These are phyloP conservation scores for Patiria miniata DNA, from an alignment of 35 echinoderm and acorn worm genomes.

Conservation along the genomic window DNA sequence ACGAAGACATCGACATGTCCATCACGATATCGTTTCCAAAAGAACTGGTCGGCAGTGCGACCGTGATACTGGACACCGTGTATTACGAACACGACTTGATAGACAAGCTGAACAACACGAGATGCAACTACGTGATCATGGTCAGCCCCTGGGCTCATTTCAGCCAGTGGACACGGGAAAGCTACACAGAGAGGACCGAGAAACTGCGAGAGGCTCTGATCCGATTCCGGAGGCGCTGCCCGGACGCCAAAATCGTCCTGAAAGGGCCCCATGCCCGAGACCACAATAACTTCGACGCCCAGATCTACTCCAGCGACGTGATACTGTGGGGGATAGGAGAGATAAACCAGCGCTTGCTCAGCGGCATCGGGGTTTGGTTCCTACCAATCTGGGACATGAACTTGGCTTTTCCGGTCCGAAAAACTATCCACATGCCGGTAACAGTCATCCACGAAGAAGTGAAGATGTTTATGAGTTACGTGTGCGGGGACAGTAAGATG, in stretches of 20 bases:
- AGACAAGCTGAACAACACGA: too few relatives aligned
- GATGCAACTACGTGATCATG: neutral
- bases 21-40: neutral
- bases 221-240: neutral
- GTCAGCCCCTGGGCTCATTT: constrained; percentile 25
- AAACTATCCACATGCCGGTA: neutral
- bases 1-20: neutral
- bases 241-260: neutral
- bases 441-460: neutral
- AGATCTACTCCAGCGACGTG: neutral
- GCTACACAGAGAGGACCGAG: neutral
- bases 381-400: neutral
- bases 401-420: neutral
- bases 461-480: neutral
- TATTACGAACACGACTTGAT: too few relatives aligned
- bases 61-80: too few relatives aligned
- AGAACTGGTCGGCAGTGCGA: neutral
- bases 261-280: neutral
- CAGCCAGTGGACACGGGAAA: constrained; percentile 4
- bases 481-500: too few relatives aligned
- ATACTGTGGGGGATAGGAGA: neutral
- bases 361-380: neutral
- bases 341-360: neutral
- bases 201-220: neutral
- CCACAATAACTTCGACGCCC: neutral